phyloP scores from a whole-genome alignment of 2,888 invertebrate genomes.

The Erannis defoliaria region DNA sequence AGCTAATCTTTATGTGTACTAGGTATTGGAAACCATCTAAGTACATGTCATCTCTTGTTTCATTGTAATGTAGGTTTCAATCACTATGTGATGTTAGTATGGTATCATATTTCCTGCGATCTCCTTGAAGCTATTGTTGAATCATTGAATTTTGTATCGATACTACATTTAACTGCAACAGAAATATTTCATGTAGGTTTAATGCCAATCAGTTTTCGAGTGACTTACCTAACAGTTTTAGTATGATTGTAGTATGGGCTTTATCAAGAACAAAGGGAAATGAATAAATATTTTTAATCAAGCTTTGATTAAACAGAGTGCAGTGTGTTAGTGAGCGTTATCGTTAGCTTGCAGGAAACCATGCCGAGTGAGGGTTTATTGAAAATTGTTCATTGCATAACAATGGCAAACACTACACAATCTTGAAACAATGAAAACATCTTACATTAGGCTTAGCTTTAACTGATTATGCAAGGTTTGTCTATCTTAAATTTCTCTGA shows the following conservation, averaged over 20 bases:
- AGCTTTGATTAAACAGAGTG: conserved; percentile 69
- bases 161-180: conserved; percentile 12
- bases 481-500: conserved; percentile 56
- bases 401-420: conserved; percentile 74
- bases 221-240: conserved; percentile 30
- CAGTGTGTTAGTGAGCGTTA: conserved; percentile 53
- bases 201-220: conserved; percentile 8
- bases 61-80: conserved; percentile 20
- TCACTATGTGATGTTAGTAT: conserved; percentile 31
- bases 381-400: conserved; percentile 83
- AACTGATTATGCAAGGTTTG: conserved; percentile 55
- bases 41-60: conserved; percentile 31
- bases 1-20: no score
- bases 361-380: conserved; percentile 77
- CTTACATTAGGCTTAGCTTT: conserved; percentile 55
- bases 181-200: not conserved
- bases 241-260: conserved; percentile 28
- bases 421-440: conserved; percentile 74
- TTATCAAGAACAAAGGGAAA: conserved; percentile 58
- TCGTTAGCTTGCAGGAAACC: conserved; percentile 70
- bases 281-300: conserved; percentile 70
- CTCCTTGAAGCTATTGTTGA: conserved; percentile 42
- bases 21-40: conserved; percentile 12
- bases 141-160: conserved; percentile 29
- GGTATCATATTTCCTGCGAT: conserved; percentile 38